Evolutionary conservation across 2,797 vertebrate genomes (phyloP), one percentile per base, ranked within the genome.

Genomic region (Phoeniculus purpureus): DNA sequence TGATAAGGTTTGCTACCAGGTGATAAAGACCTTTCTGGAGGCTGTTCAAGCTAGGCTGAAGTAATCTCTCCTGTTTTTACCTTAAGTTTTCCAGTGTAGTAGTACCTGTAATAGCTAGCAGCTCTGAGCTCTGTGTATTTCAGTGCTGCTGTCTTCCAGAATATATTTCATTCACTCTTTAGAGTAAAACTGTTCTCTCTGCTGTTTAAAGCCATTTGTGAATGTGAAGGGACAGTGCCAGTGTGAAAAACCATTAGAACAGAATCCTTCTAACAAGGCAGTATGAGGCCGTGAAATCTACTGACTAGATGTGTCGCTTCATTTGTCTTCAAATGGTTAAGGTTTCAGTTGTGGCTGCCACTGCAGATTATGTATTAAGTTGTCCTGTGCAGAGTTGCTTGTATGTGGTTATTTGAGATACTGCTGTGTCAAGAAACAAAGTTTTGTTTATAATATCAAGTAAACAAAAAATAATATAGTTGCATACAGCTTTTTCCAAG

Each of bases 81-180:
- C 8, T 79, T 66, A 10, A 3, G 12, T 1, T 64, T 84, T 87
- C 34, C 40, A 4, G 2, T 0, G 0, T 17, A 51, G 23, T 27
- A 66, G 17, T 66, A 80, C 5, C 18, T 67, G 16, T 56, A 59
- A 23, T 23, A 77, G 26, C 82, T 73, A 27, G 25, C 11, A 54
- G 1, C 25, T 70, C 12, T 25, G 48, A 56, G 21, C 2, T 74
- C 22, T 60, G 27, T 72, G 21, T 73, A 26, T 66, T 61, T 71
- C 76, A 51, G 16, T 80, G 23, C 16, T 67, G 12, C 22, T 59
- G 4, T 73, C 78, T 58, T 52, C 11, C 27, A 47, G 50, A 62
- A n/a, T 32, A 87, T 8, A 29, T 4, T 59, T 85, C 6, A 17
- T 16, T 74, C 43, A 18, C 14, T 81, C 13, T 67, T 67, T 5